Conservation (phyloP, 2,888 invertebrate genomes). For the Halictus quadricinctus region DNA sequence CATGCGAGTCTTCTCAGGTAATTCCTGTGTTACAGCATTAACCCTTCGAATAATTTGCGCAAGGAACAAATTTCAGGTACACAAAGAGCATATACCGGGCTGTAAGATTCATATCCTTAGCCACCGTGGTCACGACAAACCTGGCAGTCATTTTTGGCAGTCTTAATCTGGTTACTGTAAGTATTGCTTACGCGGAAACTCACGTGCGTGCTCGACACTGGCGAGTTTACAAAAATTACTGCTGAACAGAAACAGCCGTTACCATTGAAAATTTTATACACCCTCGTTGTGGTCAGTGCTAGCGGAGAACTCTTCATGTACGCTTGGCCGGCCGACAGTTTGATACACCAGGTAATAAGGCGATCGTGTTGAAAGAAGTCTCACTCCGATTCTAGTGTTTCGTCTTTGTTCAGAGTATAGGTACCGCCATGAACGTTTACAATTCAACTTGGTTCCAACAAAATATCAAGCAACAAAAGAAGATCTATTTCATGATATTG, state of each 20-base stretch:
- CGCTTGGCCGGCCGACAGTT: slow-evolving; percentile 72
- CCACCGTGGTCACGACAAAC: slow-evolving; percentile 30
- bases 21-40: not conserved
- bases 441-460: slow-evolving; percentile 45
- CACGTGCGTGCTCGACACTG: not conserved
- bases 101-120: slow-evolving; percentile 1
- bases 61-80: slow-evolving; percentile 23
- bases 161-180: slow-evolving; percentile 42
- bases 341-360: slow-evolving; percentile 67
- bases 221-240: not conserved
- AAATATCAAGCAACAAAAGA: slow-evolving; percentile 1
- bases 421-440: slow-evolving; percentile 25
- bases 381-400: not conserved
- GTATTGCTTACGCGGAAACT: not conserved
- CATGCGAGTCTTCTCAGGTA: slow-evolving; percentile 72
- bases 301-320: slow-evolving; percentile 72
- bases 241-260: slow-evolving; percentile 62
- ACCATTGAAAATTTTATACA: slow-evolving; percentile 63
- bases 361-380: not conserved
- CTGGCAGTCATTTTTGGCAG: slow-evolving; percentile 44
- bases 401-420: slow-evolving; percentile 33
- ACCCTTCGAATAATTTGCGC: not conserved
- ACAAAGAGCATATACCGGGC: not conserved
- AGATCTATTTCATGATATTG: slow-evolving; percentile 38
- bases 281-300: slow-evolving; percentile 64